phyloP scores from a whole-genome alignment of 2,888 invertebrate species.

The Xestobium rufovillosum region DNA sequence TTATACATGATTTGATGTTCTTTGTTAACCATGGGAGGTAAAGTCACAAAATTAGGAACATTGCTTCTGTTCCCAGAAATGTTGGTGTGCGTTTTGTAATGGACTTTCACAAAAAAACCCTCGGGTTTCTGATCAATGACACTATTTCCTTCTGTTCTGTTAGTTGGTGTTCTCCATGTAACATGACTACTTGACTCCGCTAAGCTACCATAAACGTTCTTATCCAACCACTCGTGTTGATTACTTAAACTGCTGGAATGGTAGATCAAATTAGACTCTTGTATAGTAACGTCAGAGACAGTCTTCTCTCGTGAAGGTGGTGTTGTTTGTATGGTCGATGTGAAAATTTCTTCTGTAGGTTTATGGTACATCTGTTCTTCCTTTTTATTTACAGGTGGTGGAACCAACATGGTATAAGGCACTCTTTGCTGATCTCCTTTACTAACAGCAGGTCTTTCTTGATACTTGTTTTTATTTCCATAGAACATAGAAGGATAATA shows the following conservation, averaged over 20 bases:
- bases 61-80: conserved; percentile 17
- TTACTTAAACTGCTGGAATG: conserved; percentile 51
- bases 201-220: conserved; percentile 26
- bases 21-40: conserved; percentile 25
- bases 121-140: background rate
- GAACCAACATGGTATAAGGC: conserved; percentile 62
- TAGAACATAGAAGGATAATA: conserved; percentile 39
- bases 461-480: conserved; percentile 32
- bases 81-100: background rate
- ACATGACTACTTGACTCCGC: conserved; percentile 34
- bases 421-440: conserved; percentile 46
- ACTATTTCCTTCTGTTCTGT: conserved; percentile 5
- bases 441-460: conserved; percentile 23
- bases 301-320: conserved; percentile 20
- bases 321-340: conserved; percentile 6
- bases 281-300: conserved; percentile 45
- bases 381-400: conserved; percentile 55
- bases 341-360: background rate
- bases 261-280: conserved; percentile 58
- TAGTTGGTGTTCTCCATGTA: conserved; percentile 34
- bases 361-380: conserved; percentile 13
- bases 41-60: conserved; percentile 30
- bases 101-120: too few relatives aligned
- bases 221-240: conserved; percentile 44
- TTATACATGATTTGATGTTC: conserved; percentile 37